Conservation (phyloP, 2,113 vertebrate genomes). For the Elachura formosa region DNA sequence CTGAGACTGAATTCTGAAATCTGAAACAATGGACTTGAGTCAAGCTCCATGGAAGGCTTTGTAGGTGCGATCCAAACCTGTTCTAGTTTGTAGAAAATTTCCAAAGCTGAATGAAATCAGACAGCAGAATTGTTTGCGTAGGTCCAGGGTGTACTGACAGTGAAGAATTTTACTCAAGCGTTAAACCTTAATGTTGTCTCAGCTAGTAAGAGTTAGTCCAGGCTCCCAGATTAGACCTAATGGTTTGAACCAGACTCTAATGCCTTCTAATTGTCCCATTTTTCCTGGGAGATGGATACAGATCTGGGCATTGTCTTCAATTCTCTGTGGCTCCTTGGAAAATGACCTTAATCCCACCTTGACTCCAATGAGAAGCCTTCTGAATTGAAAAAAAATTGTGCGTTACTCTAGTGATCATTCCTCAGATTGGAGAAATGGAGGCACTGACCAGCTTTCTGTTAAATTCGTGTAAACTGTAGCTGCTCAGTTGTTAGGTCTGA, state of each 20-base stretch:
- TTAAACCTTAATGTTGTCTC: neutral
- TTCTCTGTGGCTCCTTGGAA: neutral
- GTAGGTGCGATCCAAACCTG: neutral
- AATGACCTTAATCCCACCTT: neutral
- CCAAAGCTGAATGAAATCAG: neutral
- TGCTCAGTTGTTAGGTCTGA: neutral
- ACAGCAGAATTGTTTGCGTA: neutral
- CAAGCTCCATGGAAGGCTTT: neutral
- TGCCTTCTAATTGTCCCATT: neutral
- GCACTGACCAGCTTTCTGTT: neutral
- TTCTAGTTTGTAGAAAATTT: neutral
- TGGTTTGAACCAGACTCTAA: neutral
- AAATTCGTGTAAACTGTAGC: neutral
- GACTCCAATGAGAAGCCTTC: neutral
- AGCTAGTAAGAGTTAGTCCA: neutral
- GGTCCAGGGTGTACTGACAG: neutral
- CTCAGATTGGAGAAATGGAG: neutral
- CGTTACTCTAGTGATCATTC: neutral
- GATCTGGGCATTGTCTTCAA: neutral
- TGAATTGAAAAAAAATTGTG: neutral
- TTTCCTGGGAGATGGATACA: neutral
- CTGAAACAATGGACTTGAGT: neutral
- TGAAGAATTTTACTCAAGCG: neutral
- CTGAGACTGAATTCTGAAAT: conserved; percentile 14
- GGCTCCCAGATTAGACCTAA: neutral